Base-by-base conservation (phyloP, 2,888 invertebrate genomes). In the Phania funesta region DNA sequence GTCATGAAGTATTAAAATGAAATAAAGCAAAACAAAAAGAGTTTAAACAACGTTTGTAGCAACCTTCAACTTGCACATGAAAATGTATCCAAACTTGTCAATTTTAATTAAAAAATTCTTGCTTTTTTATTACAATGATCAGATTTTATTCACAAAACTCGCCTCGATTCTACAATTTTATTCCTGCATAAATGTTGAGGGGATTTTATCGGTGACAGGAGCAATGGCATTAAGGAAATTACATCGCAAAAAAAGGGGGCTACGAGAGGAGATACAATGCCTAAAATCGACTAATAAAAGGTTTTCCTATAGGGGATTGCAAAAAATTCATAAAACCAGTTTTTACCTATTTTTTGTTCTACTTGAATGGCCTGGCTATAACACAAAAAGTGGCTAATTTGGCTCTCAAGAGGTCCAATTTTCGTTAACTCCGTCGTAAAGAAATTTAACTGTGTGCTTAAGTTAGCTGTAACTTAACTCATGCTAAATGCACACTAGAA, bases 41-140 rank as follows among this genome's bases (percentile, higher is more conserved):
- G 20, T 1, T 4, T 32, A 9, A 46, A 32, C 13, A 16, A 24
- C 20, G 48, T n/a, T n/a, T n/a, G n/a, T 6, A 52, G 7, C 18
- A 74, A 60, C 58, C 44, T 64, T 60, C 44, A 70, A 71, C 70
- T 62, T 44, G 9, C 64, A 70, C 32, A 62, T 16, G 9, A 16
- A 46, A 56, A 16, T 46, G 46, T 74, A 54, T 68, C 60, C 74
- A 74, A 70, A 70, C 64, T 52, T 75, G 75, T 80, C 80, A 80
- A 80, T 80, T 75, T 80, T 64, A 75, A 80, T 80, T 80, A 75
- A 75, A 80, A 80, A 52, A 29, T 41, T 48, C 48, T 56, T 75
- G 18, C n/a, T n/a, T n/a, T 64, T 70, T 75, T 50, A 64, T 60
- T 68, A 35, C 56, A 80, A 62, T 70, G 35, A 74, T 74, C 16